Percentiles rank a stretch among this genome's conserved stretches.
phyloP scores from a whole-genome alignment of 2,888 invertebrate species.

The Xestia xanthographa region DNA sequence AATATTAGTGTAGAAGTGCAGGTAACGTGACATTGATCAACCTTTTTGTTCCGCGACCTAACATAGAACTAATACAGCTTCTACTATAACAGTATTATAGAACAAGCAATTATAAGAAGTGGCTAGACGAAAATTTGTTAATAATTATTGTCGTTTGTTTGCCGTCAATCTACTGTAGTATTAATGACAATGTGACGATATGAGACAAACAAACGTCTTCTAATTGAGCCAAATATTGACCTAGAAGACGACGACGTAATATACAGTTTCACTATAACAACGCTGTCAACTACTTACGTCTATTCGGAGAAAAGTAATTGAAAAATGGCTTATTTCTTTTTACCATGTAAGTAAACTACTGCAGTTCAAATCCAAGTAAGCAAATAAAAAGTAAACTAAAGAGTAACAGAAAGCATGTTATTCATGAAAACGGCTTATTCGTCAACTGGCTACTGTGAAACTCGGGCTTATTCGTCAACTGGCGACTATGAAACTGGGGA shows the following conservation, averaged over 20 bases:
- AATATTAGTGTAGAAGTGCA: too few relatives aligned
- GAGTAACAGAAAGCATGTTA: neutral
- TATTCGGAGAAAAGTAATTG: neutral
- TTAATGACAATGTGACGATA: neutral
- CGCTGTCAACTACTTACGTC: neutral
- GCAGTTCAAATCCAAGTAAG: neutral
- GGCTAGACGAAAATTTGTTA: neutral
- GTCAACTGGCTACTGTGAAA: too few relatives aligned
- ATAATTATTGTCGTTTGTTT: neutral
- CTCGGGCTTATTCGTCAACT: too few relatives aligned
- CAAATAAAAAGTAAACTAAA: neutral
- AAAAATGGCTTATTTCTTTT: too few relatives aligned
- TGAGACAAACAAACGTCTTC: neutral
- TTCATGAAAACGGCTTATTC: too few relatives aligned
- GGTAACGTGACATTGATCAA: too few relatives aligned
- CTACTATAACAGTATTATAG: neutral
- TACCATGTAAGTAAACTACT: too few relatives aligned
- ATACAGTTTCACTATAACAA: constrained; percentile 6
- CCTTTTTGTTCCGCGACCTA: too few relatives aligned
- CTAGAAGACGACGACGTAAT: neutral
- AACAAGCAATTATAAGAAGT: neutral
- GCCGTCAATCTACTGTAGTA: neutral
- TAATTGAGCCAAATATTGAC: constrained; percentile 26
- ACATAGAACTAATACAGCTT: neutral
- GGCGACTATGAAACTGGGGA: too few relatives aligned